A percentile compares a stretch with the other conserved stretches of the same genome.
Conservation (phyloP, 2,797 vertebrate species). For the Silurus aristotelis region DNA sequence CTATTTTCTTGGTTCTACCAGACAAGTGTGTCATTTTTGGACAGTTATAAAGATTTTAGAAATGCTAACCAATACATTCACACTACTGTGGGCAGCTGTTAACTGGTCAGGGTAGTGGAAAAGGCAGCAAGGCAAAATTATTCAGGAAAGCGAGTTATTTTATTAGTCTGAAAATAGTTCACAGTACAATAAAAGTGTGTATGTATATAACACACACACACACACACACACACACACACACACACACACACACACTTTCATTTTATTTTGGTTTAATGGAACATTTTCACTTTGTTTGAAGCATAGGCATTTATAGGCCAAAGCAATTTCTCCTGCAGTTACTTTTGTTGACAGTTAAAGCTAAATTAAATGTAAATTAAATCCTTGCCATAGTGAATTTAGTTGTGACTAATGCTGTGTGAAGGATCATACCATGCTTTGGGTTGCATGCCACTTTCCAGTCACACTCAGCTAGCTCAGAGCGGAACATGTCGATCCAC, state of each 20-base stretch:
- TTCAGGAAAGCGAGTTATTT: not conserved
- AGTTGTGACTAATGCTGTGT: not conserved
- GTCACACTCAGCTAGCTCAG: not conserved
- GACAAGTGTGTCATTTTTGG: not conserved
- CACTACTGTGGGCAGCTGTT: not conserved
- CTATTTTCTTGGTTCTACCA: constrained; percentile 1
- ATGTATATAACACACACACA: not conserved
- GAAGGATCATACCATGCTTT: not conserved
- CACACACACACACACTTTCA: too few species aligned
- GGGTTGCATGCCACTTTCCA: not conserved
- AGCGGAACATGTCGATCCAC: not conserved
- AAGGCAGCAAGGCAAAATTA: not conserved
- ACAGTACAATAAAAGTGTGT: not conserved
- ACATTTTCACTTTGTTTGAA: too few species aligned
- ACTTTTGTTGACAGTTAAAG: not conserved
- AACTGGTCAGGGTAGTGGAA: not conserved
- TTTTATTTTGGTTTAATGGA: too few species aligned
- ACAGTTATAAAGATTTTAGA: not conserved
- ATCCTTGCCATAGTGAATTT: too few species aligned
- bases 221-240: too few species aligned
- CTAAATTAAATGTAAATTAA: too few species aligned
- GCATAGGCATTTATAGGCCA: too few species aligned
- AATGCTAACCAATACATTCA: not conserved
- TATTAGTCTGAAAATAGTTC: not conserved
- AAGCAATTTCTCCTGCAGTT: not conserved